Conservation (phyloP, 2,888 invertebrate species). For the Caenorhabditis sp. region DNA sequence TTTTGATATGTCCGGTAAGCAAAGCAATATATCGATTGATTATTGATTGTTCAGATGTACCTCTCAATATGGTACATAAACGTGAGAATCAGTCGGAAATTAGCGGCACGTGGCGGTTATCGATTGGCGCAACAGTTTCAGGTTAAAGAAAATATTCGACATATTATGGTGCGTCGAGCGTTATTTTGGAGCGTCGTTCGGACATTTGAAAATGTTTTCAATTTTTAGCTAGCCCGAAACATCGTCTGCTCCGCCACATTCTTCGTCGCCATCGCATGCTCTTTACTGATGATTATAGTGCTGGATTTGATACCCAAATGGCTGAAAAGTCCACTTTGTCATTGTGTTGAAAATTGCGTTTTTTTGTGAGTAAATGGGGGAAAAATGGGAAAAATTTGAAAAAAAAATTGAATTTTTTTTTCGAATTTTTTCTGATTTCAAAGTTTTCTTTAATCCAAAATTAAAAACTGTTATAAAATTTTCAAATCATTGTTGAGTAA, state of each 20-base stretch:
- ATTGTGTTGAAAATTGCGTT: slow-evolving; percentile 42
- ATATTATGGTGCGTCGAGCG: slow-evolving; percentile 29
- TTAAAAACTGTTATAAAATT: too few relatives aligned
- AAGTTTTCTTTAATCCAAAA: too few relatives aligned
- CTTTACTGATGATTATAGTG: slow-evolving; percentile 36
- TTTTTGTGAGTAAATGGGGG: slow-evolving; percentile 4
- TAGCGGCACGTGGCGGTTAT: slow-evolving; percentile 17
- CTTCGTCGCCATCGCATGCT: slow-evolving; percentile 39
- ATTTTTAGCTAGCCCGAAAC: slow-evolving; percentile 36
- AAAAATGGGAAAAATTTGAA: neutral
- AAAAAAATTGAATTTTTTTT: neutral
- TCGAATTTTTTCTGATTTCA: too few relatives aligned
- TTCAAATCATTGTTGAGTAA: too few relatives aligned
- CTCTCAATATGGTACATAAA: slow-evolving; percentile 19
- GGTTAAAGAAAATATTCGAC: slow-evolving; percentile 49
- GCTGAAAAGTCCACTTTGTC: slow-evolving; percentile 39
- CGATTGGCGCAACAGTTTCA: slow-evolving; percentile 46
- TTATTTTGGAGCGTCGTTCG: too few relatives aligned
- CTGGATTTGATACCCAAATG: slow-evolving; percentile 30
- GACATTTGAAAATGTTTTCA: neutral
- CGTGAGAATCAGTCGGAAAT: neutral
- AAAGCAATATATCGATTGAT: neutral
- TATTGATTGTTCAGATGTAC: slow-evolving; percentile 25
- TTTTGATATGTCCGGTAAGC: slow-evolving; percentile 20
- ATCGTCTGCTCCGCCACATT: slow-evolving; percentile 37